A percentile compares a stretch with the other conserved stretches of the same genome.
Conservation (phyloP, 1,140 invertebrate genomes). For the Phortica variegata region DNA sequence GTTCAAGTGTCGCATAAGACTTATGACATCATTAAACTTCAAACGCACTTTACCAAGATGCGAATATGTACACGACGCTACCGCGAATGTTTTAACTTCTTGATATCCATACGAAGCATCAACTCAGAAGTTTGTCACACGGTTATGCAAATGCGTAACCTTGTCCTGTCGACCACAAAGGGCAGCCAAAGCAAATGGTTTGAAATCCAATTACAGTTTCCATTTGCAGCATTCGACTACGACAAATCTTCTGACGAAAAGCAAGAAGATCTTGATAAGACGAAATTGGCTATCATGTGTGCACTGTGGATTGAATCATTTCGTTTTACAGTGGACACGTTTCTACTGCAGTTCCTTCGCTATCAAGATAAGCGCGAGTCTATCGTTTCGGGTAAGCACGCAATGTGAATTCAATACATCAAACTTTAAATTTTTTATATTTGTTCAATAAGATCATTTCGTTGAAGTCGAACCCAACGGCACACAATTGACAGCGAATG, state of each 20-base stretch:
- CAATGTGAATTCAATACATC: too few species aligned
- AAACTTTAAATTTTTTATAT: too few species aligned
- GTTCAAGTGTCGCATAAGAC: conserved; percentile 12
- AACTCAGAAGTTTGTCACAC: conserved; percentile 33
- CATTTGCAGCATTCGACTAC: conserved; percentile 12
- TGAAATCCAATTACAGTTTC: conserved; percentile 34
- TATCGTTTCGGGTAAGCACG: too few species aligned
- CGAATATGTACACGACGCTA: conserved; percentile 26
- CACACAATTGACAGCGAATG: too few species aligned
- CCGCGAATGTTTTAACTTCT: conserved; percentile 17
- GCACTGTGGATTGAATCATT: conserved; percentile 42
- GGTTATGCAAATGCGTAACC: conserved; percentile 33
- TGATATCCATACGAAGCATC: conserved; percentile 27
- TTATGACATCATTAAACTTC: conserved; percentile 36
- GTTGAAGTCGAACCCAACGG: too few species aligned
- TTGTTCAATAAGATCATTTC: too few species aligned
- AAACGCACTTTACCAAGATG: conserved; percentile 33
- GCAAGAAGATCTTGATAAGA: not conserved
- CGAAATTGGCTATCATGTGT: conserved; percentile 24
- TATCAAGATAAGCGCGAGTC: conserved; percentile 11
- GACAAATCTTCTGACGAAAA: not conserved
- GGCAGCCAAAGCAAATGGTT: conserved; percentile 37
- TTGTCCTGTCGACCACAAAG: conserved; percentile 31
- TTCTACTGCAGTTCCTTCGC: conserved; percentile 42
- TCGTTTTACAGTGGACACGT: conserved; percentile 27